Percentiles rank a stretch among this genome's conserved stretches.
Evolutionary conservation across 2,888 invertebrate genomes (phyloP).

Genomic region (Glaucopsyche alexis): DNA sequence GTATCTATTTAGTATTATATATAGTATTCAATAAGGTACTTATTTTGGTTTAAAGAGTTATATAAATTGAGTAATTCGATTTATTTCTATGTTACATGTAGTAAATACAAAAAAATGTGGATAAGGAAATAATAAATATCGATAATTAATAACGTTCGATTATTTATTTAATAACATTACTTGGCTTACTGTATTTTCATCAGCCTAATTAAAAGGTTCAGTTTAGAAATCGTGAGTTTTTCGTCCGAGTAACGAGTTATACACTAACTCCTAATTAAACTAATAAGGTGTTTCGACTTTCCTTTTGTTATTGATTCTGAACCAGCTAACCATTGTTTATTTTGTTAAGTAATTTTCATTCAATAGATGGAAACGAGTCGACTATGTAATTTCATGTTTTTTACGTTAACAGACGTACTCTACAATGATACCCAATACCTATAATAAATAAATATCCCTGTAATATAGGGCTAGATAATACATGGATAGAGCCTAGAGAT

Average conservation of each 20-base stretch:
- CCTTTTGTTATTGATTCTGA: background rate
- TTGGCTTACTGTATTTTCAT: background rate
- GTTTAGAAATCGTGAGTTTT: constrained; percentile 7
- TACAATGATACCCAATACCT: background rate
- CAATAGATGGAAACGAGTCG: background rate
- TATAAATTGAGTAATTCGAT: background rate
- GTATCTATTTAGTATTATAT: too few relatives aligned
- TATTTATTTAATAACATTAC: background rate
- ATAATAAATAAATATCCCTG: too few relatives aligned
- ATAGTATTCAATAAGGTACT: too few relatives aligned
- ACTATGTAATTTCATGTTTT: background rate
- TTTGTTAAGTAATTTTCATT: background rate
- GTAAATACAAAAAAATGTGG: background rate
- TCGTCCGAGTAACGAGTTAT: background rate
- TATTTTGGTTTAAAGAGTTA: background rate
- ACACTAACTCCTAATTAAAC: background rate
- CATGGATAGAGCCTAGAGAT: too few relatives aligned
- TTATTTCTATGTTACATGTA: background rate
- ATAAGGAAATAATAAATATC: constrained; percentile 1
- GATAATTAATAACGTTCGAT: too few relatives aligned
- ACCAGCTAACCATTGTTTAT: background rate
- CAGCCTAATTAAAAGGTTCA: too few relatives aligned
- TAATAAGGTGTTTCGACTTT: background rate
- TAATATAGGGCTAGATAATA: too few relatives aligned
- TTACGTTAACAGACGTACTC: background rate